Percentiles rank a stretch among this genome's conserved stretches.
Evolutionary conservation across 2,797 vertebrate genomes (phyloP).

Genomic region (Arvicola amphibius): DNA sequence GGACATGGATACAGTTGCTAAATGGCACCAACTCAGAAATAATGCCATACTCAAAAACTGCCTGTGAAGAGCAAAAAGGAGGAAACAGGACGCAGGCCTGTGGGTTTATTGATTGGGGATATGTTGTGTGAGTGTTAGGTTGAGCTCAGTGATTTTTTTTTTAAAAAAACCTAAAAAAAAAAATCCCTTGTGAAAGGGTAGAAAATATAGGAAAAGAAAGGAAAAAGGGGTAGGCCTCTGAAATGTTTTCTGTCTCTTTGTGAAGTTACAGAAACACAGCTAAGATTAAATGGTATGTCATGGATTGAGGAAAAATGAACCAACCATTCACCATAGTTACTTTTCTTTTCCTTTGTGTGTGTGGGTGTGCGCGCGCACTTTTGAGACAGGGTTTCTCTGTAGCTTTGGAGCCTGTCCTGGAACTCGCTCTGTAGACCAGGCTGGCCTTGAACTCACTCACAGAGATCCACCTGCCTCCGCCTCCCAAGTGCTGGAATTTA

Average conservation of each 20-base stretch:
- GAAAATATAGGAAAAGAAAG: conserved; percentile 28
- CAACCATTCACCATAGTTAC: conserved; percentile 16
- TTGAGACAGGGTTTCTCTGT: no score
- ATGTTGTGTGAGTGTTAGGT: background rate
- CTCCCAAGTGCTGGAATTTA: no score
- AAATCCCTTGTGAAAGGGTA: conserved; percentile 1
- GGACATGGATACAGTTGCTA: background rate
- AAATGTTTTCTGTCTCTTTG: background rate
- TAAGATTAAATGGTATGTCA: conserved; percentile 10
- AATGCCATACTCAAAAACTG: background rate
- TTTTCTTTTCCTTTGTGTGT: background rate
- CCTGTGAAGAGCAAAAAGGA: background rate
- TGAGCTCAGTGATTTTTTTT: background rate
- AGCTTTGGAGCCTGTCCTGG: no score
- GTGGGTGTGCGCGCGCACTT: no score
- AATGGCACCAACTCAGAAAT: conserved; percentile 49
- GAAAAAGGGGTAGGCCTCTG: background rate
- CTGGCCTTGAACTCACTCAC: no score
- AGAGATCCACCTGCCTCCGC: no score
- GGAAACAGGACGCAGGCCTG: background rate
- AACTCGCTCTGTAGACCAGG: no score
- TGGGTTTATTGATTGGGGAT: conserved; percentile 12
- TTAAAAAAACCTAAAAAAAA: background rate
- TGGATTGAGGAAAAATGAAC: conserved; percentile 19
- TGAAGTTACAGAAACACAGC: conserved; percentile 24